Evolutionary conservation across 2,113 vertebrate genomes (phyloP).

Genomic region (Terrapene triunguis): DNA sequence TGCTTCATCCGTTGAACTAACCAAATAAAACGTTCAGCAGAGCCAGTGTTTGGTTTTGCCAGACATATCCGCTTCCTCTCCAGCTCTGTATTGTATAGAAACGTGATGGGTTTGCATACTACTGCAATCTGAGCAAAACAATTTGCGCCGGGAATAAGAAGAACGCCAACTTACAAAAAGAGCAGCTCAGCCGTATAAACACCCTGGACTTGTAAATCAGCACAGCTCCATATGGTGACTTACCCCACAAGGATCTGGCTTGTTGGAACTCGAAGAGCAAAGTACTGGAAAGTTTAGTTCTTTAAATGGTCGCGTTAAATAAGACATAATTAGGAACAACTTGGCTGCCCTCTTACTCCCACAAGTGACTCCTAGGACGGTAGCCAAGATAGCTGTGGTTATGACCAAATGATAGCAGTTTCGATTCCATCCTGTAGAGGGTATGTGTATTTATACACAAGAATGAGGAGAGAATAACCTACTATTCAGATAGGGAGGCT

Average conservation of each 20-base stretch:
- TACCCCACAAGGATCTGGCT: constrained; percentile 1
- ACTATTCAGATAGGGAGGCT: neutral
- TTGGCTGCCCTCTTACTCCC: fast-evolving
- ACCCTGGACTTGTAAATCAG: neutral
- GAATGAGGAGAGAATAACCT: neutral
- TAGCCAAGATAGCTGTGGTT: neutral
- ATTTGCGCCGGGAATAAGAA: neutral
- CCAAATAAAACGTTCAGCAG: constrained; percentile 12
- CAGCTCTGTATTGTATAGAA: neutral
- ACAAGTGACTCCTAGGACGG: fast-evolving
- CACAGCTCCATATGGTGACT: neutral
- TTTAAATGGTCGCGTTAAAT: neutral
- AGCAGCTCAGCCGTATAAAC: neutral
- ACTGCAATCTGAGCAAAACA: neutral
- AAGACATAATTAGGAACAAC: fast-evolving
- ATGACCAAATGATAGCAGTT: neutral
- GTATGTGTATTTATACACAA: neutral
- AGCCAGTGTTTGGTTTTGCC: constrained; percentile 36
- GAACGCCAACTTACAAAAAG: neutral
- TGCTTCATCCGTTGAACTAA: constrained; percentile 9
- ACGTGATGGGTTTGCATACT: neutral
- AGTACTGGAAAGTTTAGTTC: neutral
- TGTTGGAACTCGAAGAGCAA: neutral
- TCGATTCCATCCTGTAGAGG: neutral
- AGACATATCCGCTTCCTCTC: neutral